phyloP scores from a whole-genome alignment of 2,888 invertebrate species.

The Epinotia brunnichana region DNA sequence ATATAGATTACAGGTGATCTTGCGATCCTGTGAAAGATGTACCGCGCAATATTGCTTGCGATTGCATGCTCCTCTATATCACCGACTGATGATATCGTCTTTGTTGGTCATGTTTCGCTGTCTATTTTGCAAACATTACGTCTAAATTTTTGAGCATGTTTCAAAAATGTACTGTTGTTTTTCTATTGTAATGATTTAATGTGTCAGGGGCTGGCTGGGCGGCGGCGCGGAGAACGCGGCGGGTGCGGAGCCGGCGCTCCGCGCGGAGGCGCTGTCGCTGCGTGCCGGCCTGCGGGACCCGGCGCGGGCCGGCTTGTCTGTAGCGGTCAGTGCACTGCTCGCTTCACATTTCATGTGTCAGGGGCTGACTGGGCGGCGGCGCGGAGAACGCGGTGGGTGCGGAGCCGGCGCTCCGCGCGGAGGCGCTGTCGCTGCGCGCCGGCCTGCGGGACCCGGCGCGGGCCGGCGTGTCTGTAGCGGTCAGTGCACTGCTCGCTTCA shows the following conservation, averaged over 20 bases:
- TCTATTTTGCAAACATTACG: no score
- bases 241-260: slow-evolving; percentile 74
- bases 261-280: slow-evolving; percentile 63
- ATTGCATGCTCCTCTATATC: no score
- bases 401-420: no score
- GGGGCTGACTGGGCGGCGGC: slow-evolving; percentile 56
- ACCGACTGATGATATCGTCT: no score
- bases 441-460: slow-evolving; percentile 91
- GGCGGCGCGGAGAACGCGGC: slow-evolving; percentile 48
- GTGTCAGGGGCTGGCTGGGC: slow-evolving; percentile 62
- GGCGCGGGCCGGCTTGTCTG: slow-evolving; percentile 93
- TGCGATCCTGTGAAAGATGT: no score
- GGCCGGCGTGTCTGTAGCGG: slow-evolving; percentile 88
- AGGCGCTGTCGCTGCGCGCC: slow-evolving; percentile 76
- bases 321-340: background rate
- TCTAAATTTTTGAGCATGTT: background rate
- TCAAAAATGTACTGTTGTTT: background rate
- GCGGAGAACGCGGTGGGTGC: no score
- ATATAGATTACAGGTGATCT: no score
- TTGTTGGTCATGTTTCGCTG: no score
- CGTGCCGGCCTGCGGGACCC: slow-evolving; percentile 88
- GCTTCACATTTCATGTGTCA: slow-evolving; percentile 45
- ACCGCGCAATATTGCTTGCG: no score
- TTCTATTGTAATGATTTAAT: slow-evolving; percentile 23
- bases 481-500: background rate